Conservation (phyloP, 1,140 invertebrate genomes). For the Yoshiicerus persimilis region DNA sequence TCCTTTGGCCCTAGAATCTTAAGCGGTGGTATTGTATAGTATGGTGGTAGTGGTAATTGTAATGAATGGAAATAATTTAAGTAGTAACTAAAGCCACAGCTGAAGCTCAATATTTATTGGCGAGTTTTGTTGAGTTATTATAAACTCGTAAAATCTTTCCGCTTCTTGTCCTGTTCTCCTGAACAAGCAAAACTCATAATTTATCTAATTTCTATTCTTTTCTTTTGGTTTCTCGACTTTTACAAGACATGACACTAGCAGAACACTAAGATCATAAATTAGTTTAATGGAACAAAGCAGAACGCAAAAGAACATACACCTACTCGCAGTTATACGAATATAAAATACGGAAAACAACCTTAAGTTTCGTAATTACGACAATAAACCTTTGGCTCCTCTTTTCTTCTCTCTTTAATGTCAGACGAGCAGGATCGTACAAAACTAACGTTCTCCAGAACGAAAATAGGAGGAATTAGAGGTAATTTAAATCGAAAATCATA, state of each 20-base stretch:
- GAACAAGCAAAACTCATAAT: neutral
- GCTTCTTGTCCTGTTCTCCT: neutral
- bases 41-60: too few relatives aligned
- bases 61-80: neutral
- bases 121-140: neutral
- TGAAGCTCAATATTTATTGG: neutral
- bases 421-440: too few relatives aligned
- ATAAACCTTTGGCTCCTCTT: neutral
- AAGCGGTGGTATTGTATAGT: too few relatives aligned
- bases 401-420: neutral
- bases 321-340: neutral
- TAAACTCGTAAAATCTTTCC: constrained; percentile 4
- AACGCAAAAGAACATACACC: neutral
- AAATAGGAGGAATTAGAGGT: neutral
- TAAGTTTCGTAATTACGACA: neutral
- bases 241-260: neutral
- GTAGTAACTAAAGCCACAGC: neutral
- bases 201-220: neutral
- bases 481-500: neutral
- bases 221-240: neutral
- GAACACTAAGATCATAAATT: neutral
- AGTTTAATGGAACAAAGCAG: neutral
- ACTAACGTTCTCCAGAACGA: neutral
- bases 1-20: neutral
- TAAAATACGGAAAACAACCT: neutral